Conservation (phyloP, 30 jellyfish, hydroid and myxozoan species). For the Aurelia coerulea region DNA sequence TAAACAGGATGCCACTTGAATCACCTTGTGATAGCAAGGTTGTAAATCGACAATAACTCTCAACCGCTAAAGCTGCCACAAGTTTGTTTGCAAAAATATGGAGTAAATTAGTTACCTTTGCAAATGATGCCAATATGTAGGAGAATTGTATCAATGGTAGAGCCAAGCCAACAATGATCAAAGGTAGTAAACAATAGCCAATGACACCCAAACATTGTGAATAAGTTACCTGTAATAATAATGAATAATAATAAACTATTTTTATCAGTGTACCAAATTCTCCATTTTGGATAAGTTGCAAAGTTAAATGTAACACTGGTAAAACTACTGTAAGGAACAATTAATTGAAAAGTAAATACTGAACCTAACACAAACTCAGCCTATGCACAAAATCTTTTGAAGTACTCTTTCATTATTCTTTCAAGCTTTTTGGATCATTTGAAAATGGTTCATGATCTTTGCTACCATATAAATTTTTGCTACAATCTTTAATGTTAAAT, state of each 20-base stretch:
- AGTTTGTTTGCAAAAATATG: no score
- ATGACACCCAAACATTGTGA: conserved; percentile 98
- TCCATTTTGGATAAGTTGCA: background rate
- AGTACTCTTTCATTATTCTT: no score
- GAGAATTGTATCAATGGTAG: conserved; percentile 76
- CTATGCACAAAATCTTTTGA: no score
- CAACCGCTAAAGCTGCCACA: no score
- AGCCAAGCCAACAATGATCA: conserved; percentile 86
- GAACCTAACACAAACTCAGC: no score
- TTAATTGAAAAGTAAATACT: background rate
- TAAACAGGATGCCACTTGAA: no score
- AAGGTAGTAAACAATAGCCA: conserved; percentile 92
- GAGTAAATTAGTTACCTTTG: conserved; percentile 56
- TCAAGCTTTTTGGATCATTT: no score
- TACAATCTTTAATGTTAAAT: no score
- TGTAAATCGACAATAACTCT: no score
- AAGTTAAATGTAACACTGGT: background rate
- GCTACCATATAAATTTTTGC: no score
- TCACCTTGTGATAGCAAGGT: no score
- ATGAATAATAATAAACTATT: background rate
- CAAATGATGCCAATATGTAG: conserved; percentile 28
- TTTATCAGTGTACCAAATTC: background rate
- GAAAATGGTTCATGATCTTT: no score
- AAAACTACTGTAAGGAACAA: background rate
- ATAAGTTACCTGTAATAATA: conserved; percentile 77